Conservation (phyloP, 2,888 invertebrate species). For the Lacanobia wlatinum region DNA sequence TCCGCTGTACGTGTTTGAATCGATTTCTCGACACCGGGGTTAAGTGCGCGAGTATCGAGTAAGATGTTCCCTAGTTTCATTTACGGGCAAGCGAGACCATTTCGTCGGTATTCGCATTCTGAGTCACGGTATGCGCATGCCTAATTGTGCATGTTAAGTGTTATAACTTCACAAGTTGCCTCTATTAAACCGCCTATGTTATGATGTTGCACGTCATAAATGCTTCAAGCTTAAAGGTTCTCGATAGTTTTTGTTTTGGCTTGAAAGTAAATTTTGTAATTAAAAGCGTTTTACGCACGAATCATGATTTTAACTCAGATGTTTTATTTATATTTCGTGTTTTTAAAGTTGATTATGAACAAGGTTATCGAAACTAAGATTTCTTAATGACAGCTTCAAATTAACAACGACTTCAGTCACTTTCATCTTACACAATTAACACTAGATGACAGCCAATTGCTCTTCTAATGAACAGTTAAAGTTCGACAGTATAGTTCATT, state of each 20-base stretch:
- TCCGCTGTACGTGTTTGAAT: constrained; percentile 79
- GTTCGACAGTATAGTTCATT: constrained; percentile 74
- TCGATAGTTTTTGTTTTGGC: constrained; percentile 31
- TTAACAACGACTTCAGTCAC: constrained; percentile 24
- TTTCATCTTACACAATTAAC: constrained; percentile 49
- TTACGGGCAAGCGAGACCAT: constrained; percentile 59
- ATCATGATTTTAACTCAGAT: constrained; percentile 6
- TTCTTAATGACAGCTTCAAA: constrained; percentile 23
- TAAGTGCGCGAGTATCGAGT: constrained; percentile 83
- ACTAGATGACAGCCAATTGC: constrained; percentile 65
- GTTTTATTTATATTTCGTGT: constrained; percentile 18
- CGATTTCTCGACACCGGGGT: constrained; percentile 83
- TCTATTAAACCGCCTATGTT: constrained; percentile 48
- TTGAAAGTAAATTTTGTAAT: constrained; percentile 21
- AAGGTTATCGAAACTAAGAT: constrained; percentile 22
- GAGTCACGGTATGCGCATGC: constrained; percentile 57
- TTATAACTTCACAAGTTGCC: constrained; percentile 40
- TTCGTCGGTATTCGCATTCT: constrained; percentile 54
- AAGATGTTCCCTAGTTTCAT: constrained; percentile 78
- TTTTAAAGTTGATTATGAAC: constrained; percentile 16
- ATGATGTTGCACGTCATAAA: constrained; percentile 49
- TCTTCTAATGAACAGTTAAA: constrained; percentile 67
- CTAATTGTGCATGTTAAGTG: constrained; percentile 62
- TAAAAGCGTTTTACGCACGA: constrained; percentile 13
- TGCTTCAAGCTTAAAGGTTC: constrained; percentile 39